Evolutionary conservation across 2,113 vertebrate species (phyloP).

Genomic region (Mus musculus): DNA sequence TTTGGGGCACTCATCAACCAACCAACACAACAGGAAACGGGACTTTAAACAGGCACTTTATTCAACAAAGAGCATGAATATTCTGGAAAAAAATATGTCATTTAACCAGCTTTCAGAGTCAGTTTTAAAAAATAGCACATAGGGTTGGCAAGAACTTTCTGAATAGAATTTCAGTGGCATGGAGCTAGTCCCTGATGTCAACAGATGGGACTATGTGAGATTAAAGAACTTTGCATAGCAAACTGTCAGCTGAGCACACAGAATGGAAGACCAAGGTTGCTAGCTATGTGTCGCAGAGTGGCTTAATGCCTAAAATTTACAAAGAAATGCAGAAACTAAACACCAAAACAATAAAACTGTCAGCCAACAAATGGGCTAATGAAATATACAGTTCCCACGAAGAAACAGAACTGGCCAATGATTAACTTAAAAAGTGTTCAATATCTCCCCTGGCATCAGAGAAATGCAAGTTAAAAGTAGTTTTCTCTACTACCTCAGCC

Average conservation of each 20-base stretch:
- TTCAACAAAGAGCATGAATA: constrained; percentile 14
- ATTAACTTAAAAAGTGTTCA: neutral
- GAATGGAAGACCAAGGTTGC: neutral
- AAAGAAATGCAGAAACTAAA: neutral
- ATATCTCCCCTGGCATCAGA: neutral
- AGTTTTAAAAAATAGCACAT: neutral
- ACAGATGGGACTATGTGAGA: neutral
- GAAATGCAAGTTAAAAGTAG: neutral
- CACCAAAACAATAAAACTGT: neutral
- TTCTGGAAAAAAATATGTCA: constrained; percentile 18
- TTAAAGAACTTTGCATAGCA: neutral
- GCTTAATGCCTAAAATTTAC: neutral
- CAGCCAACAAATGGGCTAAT: neutral
- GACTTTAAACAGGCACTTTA: constrained; percentile 21
- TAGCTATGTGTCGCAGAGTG: neutral
- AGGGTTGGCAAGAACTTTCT: neutral
- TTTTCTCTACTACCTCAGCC: neutral
- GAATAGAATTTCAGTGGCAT: neutral
- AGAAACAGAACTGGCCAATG: neutral
- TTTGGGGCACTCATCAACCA: neutral
- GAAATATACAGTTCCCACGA: neutral
- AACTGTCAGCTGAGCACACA: neutral
- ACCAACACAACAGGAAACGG: neutral
- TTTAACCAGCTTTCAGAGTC: constrained; percentile 52
- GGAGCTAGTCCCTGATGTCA: neutral